A percentile compares a stretch with the other conserved stretches of the same genome.
Conservation (phyloP, 2,797 vertebrate genomes). For the Hipposideros larvatus region DNA sequence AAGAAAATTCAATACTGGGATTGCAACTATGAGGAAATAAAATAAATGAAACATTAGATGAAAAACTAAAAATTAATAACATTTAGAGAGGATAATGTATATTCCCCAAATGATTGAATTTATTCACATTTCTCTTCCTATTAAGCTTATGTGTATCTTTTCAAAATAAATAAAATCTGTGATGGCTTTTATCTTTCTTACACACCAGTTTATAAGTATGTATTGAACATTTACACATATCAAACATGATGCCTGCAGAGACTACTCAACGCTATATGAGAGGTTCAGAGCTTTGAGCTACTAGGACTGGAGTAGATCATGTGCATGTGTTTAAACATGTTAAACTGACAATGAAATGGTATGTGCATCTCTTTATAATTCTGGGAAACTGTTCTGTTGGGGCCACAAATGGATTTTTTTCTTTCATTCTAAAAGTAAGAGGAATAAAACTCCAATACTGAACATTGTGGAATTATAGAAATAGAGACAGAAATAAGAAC, state of each 20-base stretch:
- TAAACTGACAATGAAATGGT: background rate
- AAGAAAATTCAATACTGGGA: conserved; percentile 63
- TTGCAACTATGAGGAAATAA: conserved; percentile 59
- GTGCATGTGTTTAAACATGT: background rate
- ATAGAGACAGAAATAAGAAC: background rate
- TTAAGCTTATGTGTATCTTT: background rate
- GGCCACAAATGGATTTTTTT: background rate
- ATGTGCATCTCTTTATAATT: background rate
- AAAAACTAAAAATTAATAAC: background rate
- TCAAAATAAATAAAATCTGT: conserved; percentile 17
- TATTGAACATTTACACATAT: background rate
- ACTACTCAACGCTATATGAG: background rate
- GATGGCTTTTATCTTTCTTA: background rate
- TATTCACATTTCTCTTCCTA: conserved; percentile 29
- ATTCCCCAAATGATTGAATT: background rate
- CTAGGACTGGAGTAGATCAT: background rate
- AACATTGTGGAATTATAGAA: background rate
- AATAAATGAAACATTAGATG: conserved; percentile 33
- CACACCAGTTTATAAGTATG: background rate
- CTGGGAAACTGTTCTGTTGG: background rate
- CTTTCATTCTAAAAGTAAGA: conserved; percentile 27
- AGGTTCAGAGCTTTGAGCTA: background rate
- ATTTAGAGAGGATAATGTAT: background rate
- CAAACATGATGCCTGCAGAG: background rate
- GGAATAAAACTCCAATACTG: background rate